Percentiles rank a stretch among this genome's conserved stretches.
These are phyloP conservation scores for Mastomys coucha DNA, from an alignment of 2,113 vertebrate species.

Conservation along the genomic window DNA sequence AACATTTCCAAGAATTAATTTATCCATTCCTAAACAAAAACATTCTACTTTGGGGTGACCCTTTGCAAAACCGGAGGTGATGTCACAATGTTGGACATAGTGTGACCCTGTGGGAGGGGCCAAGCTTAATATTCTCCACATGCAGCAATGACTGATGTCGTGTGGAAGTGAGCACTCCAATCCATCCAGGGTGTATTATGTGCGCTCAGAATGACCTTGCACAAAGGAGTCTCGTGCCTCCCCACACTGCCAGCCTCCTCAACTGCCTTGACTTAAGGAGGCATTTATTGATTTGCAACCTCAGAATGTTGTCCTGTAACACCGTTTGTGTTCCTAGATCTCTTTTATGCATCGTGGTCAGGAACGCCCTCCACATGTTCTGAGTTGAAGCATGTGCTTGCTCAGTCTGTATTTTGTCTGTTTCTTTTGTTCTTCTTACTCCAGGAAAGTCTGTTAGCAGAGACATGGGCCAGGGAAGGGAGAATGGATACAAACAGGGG, in stretches of 20 bases:
- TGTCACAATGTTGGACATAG: slow-evolving; percentile 85
- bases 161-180: neutral
- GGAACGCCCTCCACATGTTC: slow-evolving; percentile 87
- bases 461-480: slow-evolving; percentile 64
- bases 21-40: neutral
- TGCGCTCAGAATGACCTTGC: slow-evolving; percentile 72
- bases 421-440: slow-evolving; percentile 55
- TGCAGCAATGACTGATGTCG: slow-evolving; percentile 63
- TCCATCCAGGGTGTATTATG: slow-evolving; percentile 57
- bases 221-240: neutral
- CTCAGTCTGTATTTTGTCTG: slow-evolving; percentile 79
- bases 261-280: slow-evolving; percentile 84
- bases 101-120: slow-evolving; percentile 90
- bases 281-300: slow-evolving; percentile 90
- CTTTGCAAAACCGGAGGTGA: slow-evolving; percentile 83
- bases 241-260: slow-evolving; percentile 79
- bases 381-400: slow-evolving; percentile 90
- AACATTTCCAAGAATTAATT: neutral
- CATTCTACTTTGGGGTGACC: slow-evolving; percentile 88
- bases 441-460: slow-evolving; percentile 63
- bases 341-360: slow-evolving; percentile 89
- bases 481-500: slow-evolving; percentile 14
- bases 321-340: slow-evolving; percentile 89
- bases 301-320: slow-evolving; percentile 86
- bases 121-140: slow-evolving; percentile 81